Conservation (phyloP, 1,140 invertebrate genomes). For the Littorina saxatilis region DNA sequence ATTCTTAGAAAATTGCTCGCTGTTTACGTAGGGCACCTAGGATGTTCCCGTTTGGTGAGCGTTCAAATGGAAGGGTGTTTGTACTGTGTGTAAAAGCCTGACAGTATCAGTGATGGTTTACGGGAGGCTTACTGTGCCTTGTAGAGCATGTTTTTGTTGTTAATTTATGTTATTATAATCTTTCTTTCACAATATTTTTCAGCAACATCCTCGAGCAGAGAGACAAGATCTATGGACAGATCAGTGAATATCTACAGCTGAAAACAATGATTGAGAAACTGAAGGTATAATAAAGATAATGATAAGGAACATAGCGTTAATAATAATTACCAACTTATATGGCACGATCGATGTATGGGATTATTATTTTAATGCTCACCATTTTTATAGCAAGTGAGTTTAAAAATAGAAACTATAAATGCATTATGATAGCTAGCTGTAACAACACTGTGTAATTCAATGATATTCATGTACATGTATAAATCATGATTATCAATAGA, state of each 20-base stretch:
- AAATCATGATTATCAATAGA: neutral
- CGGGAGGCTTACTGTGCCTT: too few species aligned
- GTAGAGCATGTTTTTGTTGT: too few species aligned
- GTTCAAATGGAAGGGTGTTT: too few species aligned
- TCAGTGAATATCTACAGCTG: slow-evolving; percentile 85
- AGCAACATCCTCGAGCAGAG: slow-evolving; percentile 81
- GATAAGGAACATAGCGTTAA: neutral
- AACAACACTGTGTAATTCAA: neutral
- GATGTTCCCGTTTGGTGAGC: too few species aligned
- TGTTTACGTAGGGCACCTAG: too few species aligned
- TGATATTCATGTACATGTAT: neutral
- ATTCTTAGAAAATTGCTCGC: too few species aligned
- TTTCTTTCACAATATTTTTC: slow-evolving; percentile 73
- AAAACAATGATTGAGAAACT: slow-evolving; percentile 74
- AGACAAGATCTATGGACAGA: slow-evolving; percentile 81
- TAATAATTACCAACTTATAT: neutral
- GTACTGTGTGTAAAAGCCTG: too few species aligned
- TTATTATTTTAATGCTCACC: neutral
- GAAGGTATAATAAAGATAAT: slow-evolving; percentile 64
- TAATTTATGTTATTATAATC: too few species aligned
- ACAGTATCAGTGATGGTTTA: too few species aligned
- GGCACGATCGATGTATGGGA: neutral
- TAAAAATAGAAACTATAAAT: too few species aligned
- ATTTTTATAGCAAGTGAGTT: too few species aligned
- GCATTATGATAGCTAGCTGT: too few species aligned